phyloP scores from a whole-genome alignment of 2,888 invertebrate genomes.

The Coenonympha glycerion region DNA sequence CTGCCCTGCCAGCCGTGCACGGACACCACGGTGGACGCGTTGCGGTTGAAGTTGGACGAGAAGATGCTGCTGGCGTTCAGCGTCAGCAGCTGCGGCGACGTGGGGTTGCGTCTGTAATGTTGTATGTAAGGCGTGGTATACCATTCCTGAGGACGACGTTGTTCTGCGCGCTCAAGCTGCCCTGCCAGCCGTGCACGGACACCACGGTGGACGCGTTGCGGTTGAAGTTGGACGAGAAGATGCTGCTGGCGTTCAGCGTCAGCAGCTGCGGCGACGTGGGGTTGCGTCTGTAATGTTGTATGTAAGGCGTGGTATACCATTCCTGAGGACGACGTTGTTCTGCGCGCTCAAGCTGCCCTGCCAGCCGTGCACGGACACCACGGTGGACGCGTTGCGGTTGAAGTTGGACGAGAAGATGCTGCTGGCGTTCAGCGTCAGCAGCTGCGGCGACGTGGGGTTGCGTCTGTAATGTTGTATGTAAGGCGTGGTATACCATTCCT shows the following conservation, averaged over 20 bases:
- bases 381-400: conserved; percentile 31
- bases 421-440: conserved; percentile 36
- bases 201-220: conserved; percentile 31
- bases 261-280: conserved; percentile 37
- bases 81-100: conserved; percentile 35
- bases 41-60: conserved; percentile 44
- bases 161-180: conserved; percentile 38
- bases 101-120: conserved; percentile 42
- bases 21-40: conserved; percentile 31
- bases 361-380: conserved; percentile 39
- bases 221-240: conserved; percentile 46
- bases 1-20: conserved; percentile 41
- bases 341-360: conserved; percentile 38
- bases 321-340: conserved; percentile 42
- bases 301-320: conserved; percentile 34
- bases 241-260: conserved; percentile 37
- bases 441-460: conserved; percentile 39
- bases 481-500: conserved; percentile 39
- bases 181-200: conserved; percentile 38
- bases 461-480: conserved; percentile 35
- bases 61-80: conserved; percentile 40
- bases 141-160: conserved; percentile 47
- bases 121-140: conserved; percentile 19
- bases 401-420: conserved; percentile 47
- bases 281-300: conserved; percentile 40